A percentile compares a stretch with the other conserved stretches of the same genome.
phyloP scores from a whole-genome alignment of 2,888 invertebrate species.

The Acronicta aceris region DNA sequence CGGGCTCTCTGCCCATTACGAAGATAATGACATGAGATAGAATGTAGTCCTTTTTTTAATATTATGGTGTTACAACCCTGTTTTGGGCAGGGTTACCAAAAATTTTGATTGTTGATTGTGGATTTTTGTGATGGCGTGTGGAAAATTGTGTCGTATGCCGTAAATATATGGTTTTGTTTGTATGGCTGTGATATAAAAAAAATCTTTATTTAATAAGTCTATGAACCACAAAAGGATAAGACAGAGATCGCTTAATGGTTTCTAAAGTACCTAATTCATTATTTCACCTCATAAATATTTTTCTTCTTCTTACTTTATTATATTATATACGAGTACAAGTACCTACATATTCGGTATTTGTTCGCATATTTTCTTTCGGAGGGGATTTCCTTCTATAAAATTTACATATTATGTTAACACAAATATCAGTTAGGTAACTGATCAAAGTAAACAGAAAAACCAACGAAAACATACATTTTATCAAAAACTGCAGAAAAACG shows the following conservation, averaged over 20 bases:
- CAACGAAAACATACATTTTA: neutral
- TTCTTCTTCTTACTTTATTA: too few relatives aligned
- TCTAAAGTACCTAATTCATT: too few relatives aligned
- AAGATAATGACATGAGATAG: constrained; percentile 77
- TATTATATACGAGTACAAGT: too few relatives aligned
- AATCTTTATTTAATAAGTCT: neutral
- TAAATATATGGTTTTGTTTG: neutral
- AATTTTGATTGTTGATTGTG: constrained; percentile 39
- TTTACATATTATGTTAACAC: neutral
- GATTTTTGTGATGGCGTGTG: constrained; percentile 11
- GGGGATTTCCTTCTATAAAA: too few relatives aligned
- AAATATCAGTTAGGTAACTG: neutral
- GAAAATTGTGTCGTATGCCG: neutral
- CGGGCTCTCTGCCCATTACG: constrained; percentile 68
- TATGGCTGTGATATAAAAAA: neutral
- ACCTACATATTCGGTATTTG: too few relatives aligned
- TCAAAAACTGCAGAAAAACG: neutral
- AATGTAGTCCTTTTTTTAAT: constrained; percentile 55
- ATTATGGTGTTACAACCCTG: constrained; percentile 54
- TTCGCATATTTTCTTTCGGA: too few relatives aligned
- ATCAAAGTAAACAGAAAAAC: constrained; percentile 6
- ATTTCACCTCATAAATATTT: too few relatives aligned
- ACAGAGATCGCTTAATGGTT: too few relatives aligned
- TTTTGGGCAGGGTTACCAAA: constrained; percentile 29
- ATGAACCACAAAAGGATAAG: neutral